Base-by-base conservation (phyloP, 1,140 invertebrate species). In the Philopotamus ludificatus region DNA sequence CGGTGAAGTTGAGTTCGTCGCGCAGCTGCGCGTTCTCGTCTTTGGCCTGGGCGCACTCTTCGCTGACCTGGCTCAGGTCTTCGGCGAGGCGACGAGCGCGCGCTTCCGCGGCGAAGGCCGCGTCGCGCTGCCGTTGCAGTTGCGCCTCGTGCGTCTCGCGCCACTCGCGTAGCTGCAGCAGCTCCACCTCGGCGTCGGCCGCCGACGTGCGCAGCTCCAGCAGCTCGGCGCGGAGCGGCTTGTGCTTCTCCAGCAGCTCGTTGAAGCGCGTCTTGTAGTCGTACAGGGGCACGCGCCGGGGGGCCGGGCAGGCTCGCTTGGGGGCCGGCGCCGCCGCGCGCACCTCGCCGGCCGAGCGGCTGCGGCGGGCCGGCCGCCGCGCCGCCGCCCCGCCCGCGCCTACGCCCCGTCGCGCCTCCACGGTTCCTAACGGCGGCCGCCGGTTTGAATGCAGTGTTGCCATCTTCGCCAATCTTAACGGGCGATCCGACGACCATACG, bases 171-270 rank as follows among this genome's bases (percentile, higher is more conserved):
- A 77, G 73, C 4, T 75, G 54, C 53, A 70, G 65, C 16, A 67
- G 28, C 28, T 70, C 65, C 28, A 67, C 68, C 47, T 81, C 70
- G 20, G 45, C 49, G 8, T 41, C 45, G 61, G 77, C 72, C 18
- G 72, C 61, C 12, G 74, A 57, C n/a, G 75, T 68, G 28, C 70
- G 64, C 64, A 77, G 73, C 2, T 75, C 57, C 51, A 71, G 67
- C 25, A 57, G 62, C 21, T 66, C 61, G 8, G 39, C 67, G 26
- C 73, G 73, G 3, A 81, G 62, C 8, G 75, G 72, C 63, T 80
- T 79, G 58, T 79, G 75, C 44, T 79, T 79, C 45, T 81, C 78
- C 34, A 80, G 74, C 9, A 80, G 65, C 58, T 77, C 75, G 26
- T 75, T 72, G 59, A 75, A 79, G 0, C 77, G 74, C 1, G 77